Conservation (phyloP, 2,797 vertebrate species). For the Myotis daubentonii region DNA sequence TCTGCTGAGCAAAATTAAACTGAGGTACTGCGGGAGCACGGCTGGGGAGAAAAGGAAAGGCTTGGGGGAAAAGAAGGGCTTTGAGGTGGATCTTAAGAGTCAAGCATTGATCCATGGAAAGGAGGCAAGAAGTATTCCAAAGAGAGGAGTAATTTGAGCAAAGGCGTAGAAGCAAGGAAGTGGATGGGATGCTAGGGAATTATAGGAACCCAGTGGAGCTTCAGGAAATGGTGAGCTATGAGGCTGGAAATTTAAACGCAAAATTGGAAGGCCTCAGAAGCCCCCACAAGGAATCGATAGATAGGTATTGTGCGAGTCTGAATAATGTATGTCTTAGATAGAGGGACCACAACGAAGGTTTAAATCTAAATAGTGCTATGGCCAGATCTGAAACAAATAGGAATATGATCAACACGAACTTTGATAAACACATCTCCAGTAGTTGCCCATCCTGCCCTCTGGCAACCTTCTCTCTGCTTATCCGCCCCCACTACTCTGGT, state of each 20-base stretch:
- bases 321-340: neutral
- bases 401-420: neutral
- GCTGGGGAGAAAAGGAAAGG: neutral
- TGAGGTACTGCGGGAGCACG: neutral
- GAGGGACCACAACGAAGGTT: neutral
- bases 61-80: neutral
- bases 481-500: neutral
- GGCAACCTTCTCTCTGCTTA: neutral
- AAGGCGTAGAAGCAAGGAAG: neutral
- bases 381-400: neutral
- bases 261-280: neutral
- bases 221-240: neutral
- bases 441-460: neutral
- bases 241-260: neutral
- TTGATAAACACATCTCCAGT: neutral
- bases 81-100: neutral
- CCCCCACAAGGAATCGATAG: neutral
- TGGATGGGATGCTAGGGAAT: neutral
- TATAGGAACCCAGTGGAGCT: neutral
- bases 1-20: neutral
- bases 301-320: neutral
- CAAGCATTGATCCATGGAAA: neutral
- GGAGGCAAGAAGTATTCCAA: constrained; percentile 2
- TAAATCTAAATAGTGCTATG: neutral
- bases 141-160: neutral